A percentile compares a stretch with the other conserved stretches of the same genome.
Evolutionary conservation across 2,113 vertebrate species (phyloP).

Genomic region (Nesospiza acunhae): DNA sequence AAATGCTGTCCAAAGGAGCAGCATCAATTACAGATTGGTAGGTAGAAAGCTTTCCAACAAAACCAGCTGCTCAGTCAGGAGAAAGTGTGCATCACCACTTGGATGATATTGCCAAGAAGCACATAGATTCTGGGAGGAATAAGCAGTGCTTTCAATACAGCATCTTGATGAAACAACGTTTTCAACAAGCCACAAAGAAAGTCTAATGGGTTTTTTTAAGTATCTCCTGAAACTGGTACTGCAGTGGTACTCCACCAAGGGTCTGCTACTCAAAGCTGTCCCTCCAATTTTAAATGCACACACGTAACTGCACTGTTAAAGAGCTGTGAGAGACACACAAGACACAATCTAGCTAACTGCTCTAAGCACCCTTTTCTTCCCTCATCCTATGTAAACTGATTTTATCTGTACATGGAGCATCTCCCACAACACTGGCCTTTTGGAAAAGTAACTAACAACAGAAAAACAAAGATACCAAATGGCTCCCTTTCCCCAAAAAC

Average conservation of each 20-base stretch:
- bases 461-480: not conserved
- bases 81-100: not conserved
- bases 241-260: not conserved
- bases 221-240: not conserved
- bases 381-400: not conserved
- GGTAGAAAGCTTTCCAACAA: not conserved
- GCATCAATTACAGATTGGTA: not conserved
- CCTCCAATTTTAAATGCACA: not conserved
- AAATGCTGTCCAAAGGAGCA: not conserved
- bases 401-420: not conserved
- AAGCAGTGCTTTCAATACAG: not conserved
- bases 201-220: not conserved
- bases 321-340: not conserved
- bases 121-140: not conserved
- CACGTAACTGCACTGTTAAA: not conserved
- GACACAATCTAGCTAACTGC: not conserved
- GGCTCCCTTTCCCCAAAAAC: not conserved
- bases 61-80: not conserved
- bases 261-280: not conserved
- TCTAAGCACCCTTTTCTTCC: not conserved
- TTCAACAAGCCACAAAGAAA: not conserved
- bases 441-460: not conserved
- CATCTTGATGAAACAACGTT: not conserved
- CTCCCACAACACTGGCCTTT: not conserved
- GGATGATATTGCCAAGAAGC: not conserved